Evolutionary conservation across 2,797 vertebrate genomes (phyloP).

Genomic region (Smutsia gigantea): DNA sequence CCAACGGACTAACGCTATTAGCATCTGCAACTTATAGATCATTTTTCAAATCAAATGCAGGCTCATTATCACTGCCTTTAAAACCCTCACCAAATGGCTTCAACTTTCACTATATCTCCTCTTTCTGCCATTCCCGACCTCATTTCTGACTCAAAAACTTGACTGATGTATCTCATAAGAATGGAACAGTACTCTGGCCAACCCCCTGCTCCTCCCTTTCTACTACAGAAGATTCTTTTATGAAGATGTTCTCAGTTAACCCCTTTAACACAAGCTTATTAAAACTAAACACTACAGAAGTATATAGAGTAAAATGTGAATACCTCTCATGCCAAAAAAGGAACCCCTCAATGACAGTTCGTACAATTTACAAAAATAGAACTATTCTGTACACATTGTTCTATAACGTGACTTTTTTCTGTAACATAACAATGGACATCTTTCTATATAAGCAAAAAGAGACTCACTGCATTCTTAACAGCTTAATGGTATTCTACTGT

Average conservation of each 20-base stretch:
- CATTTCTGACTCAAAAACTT: slow-evolving; percentile 24
- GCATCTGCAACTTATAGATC: not conserved
- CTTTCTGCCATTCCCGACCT: not conserved
- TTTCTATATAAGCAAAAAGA: slow-evolving; percentile 27
- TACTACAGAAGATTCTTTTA: not conserved
- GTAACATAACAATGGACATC: not conserved
- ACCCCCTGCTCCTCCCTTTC: not conserved
- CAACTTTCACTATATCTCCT: not conserved
- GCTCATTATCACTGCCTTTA: not conserved
- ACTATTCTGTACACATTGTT: not conserved
- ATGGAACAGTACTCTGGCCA: not conserved
- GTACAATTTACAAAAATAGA: not conserved
- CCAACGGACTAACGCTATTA: not conserved
- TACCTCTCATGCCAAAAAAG: not conserved
- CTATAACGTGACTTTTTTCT: not conserved
- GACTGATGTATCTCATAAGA: not conserved
- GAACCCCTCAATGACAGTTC: not conserved
- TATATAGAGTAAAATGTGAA: not conserved
- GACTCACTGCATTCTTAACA: not conserved
- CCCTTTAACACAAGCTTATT: not conserved
- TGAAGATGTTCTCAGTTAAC: slow-evolving; percentile 27
- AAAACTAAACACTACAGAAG: not conserved
- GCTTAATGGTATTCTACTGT: not conserved
- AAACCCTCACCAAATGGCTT: not conserved
- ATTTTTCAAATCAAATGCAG: slow-evolving; percentile 21